Conservation (phyloP, 2,797 vertebrate species). For the Aphelocoma californica region DNA sequence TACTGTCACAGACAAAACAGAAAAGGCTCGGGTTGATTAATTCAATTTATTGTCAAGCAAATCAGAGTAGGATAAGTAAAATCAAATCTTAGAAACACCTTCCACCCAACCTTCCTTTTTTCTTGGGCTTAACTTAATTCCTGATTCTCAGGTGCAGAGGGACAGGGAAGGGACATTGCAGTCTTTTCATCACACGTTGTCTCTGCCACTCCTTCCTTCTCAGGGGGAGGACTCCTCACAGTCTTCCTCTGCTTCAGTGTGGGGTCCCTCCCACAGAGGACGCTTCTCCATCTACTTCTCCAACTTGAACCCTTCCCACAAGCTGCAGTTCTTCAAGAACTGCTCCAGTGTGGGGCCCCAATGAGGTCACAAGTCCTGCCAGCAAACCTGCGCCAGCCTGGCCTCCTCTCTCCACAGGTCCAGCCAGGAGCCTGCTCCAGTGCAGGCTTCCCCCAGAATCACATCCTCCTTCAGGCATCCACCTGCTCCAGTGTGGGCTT, state of each 20-base stretch:
- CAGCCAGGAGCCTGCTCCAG: not conserved
- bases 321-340: not conserved
- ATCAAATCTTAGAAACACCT: not conserved
- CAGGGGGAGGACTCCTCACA: not conserved
- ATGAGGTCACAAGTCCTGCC: not conserved
- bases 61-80: not conserved
- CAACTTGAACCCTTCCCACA: not conserved
- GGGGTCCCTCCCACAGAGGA: not conserved
- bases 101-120: not conserved
- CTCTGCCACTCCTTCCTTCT: not conserved
- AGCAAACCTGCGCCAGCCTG: not conserved
- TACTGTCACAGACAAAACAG: not conserved
- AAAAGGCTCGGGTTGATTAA: not conserved
- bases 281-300: not conserved
- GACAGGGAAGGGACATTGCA: too few species aligned
- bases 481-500: not conserved
- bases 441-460: not conserved
- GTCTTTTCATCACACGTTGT: rapidly evolving
- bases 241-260: not conserved
- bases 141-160: rapidly evolving
- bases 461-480: not conserved
- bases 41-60: not conserved
- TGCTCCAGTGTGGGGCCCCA: not conserved
- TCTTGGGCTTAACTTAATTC: not conserved
- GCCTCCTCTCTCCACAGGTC: not conserved